Percentiles rank a stretch among this genome's conserved stretches.
These are phyloP conservation scores for Penaeus indicus DNA, from an alignment of 1,140 invertebrate species.

Conservation along the genomic window DNA sequence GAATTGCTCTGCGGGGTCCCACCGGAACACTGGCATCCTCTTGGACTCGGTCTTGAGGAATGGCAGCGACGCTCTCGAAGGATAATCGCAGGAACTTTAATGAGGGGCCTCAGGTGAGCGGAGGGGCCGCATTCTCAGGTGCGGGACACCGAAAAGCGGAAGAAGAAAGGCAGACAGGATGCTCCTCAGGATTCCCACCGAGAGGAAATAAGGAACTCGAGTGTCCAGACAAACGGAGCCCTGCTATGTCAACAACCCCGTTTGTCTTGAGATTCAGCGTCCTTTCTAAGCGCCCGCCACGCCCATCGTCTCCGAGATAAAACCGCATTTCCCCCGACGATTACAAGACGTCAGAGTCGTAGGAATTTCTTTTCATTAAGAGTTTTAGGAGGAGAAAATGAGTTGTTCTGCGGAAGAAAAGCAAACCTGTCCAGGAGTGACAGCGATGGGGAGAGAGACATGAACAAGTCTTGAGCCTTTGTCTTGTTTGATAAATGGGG, in stretches of 20 bases:
- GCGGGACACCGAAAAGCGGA: constrained; percentile 3
- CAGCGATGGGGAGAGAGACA: constrained; percentile 5
- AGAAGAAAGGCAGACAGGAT: constrained; percentile 40
- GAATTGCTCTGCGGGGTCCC: constrained; percentile 31
- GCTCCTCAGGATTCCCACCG: constrained; percentile 38
- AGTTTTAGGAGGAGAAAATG: background rate
- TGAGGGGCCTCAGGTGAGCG: constrained; percentile 51
- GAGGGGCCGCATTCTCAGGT: constrained; percentile 55
- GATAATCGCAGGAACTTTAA: constrained; percentile 60
- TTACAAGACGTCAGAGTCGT: background rate
- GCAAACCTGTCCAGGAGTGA: constrained; percentile 12
- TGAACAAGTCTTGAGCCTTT: too few relatives aligned
- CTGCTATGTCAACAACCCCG: constrained; percentile 27
- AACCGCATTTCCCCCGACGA: constrained; percentile 10
- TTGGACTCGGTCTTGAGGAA: constrained; percentile 20
- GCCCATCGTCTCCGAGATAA: background rate
- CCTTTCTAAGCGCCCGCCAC: constrained; percentile 6
- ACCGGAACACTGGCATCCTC: background rate
- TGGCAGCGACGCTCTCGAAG: constrained; percentile 42
- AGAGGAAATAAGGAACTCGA: constrained; percentile 40
- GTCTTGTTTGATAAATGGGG: too few relatives aligned
- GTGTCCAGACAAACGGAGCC: constrained; percentile 34
- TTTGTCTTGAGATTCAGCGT: constrained; percentile 37
- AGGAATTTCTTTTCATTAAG: constrained; percentile 9
- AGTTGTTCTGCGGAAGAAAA: constrained; percentile 23